Conservation (phyloP, 2,113 vertebrate genomes). For the Zosterops japonicus region DNA sequence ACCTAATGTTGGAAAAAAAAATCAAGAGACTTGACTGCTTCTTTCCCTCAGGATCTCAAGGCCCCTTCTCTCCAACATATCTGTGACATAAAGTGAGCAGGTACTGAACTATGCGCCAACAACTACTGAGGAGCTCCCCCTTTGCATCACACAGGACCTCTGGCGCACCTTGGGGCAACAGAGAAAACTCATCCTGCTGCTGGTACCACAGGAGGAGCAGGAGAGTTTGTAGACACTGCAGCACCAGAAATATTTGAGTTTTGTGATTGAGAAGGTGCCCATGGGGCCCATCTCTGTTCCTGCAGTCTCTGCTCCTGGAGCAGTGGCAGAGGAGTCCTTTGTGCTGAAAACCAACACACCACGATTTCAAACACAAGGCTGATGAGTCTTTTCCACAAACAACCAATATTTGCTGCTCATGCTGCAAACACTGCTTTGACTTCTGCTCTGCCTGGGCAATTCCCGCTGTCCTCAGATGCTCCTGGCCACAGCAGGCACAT, state of each 20-base stretch:
- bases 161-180: not conserved
- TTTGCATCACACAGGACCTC: not conserved
- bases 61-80: not conserved
- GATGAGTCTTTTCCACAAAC: not conserved
- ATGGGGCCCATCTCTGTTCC: not conserved
- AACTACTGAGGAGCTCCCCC: not conserved
- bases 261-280: not conserved
- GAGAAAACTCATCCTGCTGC: not conserved
- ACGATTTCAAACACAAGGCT: not conserved
- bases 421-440: not conserved
- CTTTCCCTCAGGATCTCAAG: not conserved
- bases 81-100: not conserved
- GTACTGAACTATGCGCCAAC: fast-evolving
- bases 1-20: not conserved
- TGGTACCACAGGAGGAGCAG: not conserved
- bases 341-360: not conserved
- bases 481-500: not conserved
- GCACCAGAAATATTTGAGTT: not conserved
- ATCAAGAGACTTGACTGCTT: not conserved
- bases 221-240: not conserved
- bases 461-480: not conserved
- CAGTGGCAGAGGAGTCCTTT: not conserved
- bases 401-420: not conserved
- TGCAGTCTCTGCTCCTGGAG: not conserved
- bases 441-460: not conserved